phyloP scores from a whole-genome alignment of 1,140 invertebrate species.

The Physella acuta region DNA sequence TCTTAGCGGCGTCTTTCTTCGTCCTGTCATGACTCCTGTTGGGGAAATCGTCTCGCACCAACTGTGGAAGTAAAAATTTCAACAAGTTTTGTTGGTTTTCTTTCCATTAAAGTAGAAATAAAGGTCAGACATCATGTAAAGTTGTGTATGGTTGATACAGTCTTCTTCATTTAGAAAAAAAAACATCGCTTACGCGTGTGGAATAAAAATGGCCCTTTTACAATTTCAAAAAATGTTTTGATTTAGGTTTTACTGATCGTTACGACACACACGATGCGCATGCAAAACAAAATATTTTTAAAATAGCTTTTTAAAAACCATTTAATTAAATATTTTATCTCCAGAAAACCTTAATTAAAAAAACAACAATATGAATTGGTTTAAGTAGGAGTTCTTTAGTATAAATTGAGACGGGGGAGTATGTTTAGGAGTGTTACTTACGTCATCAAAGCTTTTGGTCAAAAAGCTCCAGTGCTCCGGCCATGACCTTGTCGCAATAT shows the following conservation, averaged over 20 bases:
- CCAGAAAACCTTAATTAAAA: neutral
- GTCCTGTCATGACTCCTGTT: constrained; percentile 35
- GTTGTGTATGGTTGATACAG: neutral
- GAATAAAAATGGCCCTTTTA: neutral
- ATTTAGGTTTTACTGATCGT: neutral
- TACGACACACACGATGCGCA: neutral
- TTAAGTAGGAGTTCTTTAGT: neutral
- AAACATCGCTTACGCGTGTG: neutral
- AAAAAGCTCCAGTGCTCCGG: neutral
- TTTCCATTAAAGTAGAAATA: neutral
- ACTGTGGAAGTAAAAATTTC: constrained; percentile 27
- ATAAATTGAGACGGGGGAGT: neutral
- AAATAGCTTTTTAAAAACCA: no score
- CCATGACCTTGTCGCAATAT: neutral
- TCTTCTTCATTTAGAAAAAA: neutral
- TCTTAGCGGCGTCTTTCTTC: constrained; percentile 18
- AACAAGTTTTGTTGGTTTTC: no score
- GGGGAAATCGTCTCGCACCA: constrained; percentile 47
- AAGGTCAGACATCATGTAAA: neutral
- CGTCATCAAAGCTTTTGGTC: neutral
- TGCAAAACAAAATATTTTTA: no score
- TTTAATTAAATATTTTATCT: no score
- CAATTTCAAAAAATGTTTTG: neutral
- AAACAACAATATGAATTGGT: neutral
- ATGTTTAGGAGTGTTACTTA: neutral